Percentiles rank a stretch among this genome's conserved stretches.
Conservation (phyloP, 2,797 vertebrate species). For the Hemitrygon akajei region DNA sequence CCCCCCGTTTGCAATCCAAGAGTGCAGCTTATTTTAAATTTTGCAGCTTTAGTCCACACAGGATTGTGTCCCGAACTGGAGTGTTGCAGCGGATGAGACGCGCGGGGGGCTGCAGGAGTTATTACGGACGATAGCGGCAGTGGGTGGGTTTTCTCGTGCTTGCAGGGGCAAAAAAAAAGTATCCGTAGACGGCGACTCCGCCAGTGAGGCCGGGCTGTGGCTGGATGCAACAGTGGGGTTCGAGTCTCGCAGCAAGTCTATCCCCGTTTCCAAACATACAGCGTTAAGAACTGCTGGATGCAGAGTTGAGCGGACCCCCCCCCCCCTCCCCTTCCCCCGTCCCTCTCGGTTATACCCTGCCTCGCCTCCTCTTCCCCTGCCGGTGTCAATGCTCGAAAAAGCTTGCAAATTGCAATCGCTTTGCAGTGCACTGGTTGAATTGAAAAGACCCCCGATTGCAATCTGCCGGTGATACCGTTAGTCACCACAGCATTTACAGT, state of each 20-base stretch:
- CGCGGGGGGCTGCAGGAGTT: background rate
- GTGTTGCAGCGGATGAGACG: background rate
- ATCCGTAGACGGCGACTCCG: background rate
- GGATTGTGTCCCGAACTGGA: background rate
- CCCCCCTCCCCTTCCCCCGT: no score
- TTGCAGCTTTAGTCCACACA: background rate
- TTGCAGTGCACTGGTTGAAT: background rate
- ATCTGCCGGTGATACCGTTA: background rate
- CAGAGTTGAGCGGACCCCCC: background rate
- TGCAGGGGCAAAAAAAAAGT: background rate
- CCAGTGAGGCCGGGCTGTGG: background rate
- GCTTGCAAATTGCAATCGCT: background rate
- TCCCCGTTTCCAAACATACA: background rate
- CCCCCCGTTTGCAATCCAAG: background rate
- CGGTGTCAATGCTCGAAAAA: no score
- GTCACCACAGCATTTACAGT: background rate
- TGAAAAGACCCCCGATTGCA: background rate
- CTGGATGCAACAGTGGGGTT: background rate
- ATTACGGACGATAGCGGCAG: background rate
- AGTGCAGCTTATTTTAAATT: background rate
- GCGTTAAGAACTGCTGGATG: background rate
- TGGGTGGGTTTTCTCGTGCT: background rate
- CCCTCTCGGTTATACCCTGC: background rate
- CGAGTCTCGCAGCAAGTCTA: background rate
- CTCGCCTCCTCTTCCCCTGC: no score